A percentile compares a stretch with the other conserved stretches of the same genome.
These are phyloP conservation scores for Prinia subflava DNA, from an alignment of 2,113 vertebrate genomes.

Conservation along the genomic window DNA sequence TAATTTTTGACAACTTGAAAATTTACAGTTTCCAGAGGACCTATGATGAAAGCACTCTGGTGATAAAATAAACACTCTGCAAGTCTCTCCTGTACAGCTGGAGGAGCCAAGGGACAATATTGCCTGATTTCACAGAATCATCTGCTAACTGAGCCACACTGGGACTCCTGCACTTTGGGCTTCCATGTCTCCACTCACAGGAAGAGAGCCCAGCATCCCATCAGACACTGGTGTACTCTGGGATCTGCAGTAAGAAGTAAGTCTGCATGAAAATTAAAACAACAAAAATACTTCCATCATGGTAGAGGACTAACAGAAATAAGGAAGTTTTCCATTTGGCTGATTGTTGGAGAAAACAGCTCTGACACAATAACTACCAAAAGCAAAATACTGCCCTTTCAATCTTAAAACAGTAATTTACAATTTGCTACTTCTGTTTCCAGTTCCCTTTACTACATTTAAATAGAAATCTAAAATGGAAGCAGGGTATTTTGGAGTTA, in stretches of 20 bases:
- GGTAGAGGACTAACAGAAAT: not conserved
- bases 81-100: not conserved
- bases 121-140: not conserved
- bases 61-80: not conserved
- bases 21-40: not conserved
- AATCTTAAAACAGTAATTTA: not conserved
- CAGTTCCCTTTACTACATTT: not conserved
- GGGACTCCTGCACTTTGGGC: not conserved
- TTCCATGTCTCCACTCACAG: not conserved
- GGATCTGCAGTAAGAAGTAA: not conserved
- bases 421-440: not conserved
- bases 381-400: not conserved
- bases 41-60: not conserved
- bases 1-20: not conserved
- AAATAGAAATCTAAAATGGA: not conserved
- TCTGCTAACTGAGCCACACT: not conserved
- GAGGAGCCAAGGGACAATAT: not conserved
- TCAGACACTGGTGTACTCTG: not conserved
- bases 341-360: not conserved
- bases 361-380: not conserved
- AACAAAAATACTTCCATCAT: not conserved
- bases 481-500: not conserved
- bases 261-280: not conserved
- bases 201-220: not conserved
- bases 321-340: not conserved